Conservation (phyloP, 2,888 invertebrate species). For the Tenthredo distinguenda region DNA sequence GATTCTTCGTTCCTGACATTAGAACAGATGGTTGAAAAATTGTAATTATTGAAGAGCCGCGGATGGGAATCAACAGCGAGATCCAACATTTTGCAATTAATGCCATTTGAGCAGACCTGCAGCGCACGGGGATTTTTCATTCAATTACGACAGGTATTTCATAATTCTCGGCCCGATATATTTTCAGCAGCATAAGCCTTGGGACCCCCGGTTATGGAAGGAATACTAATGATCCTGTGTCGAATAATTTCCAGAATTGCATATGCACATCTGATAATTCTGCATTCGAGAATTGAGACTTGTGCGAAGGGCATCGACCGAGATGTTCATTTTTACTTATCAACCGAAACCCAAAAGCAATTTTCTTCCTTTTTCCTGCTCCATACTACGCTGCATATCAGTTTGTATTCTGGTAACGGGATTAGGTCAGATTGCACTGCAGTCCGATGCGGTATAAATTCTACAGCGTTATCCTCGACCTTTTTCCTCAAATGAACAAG, state of each 20-base stretch:
- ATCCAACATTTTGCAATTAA: not conserved
- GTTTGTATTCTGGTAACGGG: not conserved
- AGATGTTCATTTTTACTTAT: not conserved
- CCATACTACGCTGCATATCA: not conserved
- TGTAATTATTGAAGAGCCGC: not conserved
- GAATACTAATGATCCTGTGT: not conserved
- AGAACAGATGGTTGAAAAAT: not conserved
- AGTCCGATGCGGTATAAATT: not conserved
- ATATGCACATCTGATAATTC: not conserved
- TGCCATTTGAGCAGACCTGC: not conserved
- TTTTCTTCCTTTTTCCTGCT: not conserved
- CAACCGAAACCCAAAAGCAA: not conserved
- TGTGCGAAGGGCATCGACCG: not conserved
- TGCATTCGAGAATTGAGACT: not conserved
- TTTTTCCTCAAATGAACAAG: constrained; percentile 4
- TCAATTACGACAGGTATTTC: not conserved
- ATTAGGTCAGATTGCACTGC: not conserved
- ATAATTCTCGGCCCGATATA: not conserved
- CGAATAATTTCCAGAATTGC: not conserved
- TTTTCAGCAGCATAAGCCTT: not conserved
- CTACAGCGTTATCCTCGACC: not conserved
- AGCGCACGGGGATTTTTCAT: not conserved
- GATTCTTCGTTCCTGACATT: not conserved
- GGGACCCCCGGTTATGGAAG: not conserved
- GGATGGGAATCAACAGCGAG: not conserved